Evolutionary conservation across 2,888 invertebrate species (phyloP).

Genomic region (Elysia crispata): DNA sequence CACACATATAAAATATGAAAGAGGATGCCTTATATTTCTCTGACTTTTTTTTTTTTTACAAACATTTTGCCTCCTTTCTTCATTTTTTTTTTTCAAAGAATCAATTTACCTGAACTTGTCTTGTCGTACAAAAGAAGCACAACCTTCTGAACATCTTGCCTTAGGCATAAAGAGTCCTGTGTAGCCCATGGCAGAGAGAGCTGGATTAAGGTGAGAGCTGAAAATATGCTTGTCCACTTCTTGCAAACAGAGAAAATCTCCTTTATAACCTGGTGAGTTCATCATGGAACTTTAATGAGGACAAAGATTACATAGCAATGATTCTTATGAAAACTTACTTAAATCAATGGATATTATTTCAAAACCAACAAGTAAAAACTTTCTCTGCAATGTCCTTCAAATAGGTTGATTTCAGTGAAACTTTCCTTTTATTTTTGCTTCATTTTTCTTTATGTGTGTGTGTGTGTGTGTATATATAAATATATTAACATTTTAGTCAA

Average conservation of each 20-base stretch:
- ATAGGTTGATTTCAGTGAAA: too few relatives aligned
- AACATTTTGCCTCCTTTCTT: too few relatives aligned
- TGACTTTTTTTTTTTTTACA: not conserved
- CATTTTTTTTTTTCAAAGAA: too few relatives aligned
- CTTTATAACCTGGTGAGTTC: constrained; percentile 85
- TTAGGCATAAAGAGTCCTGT: constrained; percentile 67
- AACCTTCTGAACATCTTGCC: constrained; percentile 85
- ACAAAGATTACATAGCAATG: not conserved
- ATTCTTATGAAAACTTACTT: too few relatives aligned
- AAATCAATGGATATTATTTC: too few relatives aligned
- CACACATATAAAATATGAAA: not conserved
- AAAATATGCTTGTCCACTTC: constrained; percentile 92
- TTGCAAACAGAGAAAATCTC: constrained; percentile 93
- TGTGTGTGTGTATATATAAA: too few relatives aligned
- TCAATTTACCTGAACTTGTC: constrained; percentile 83
- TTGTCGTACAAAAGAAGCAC: constrained; percentile 86
- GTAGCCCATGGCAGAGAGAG: constrained; percentile 81
- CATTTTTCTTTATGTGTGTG: too few relatives aligned
- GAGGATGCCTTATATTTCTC: not conserved
- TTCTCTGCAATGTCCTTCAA: too few relatives aligned
- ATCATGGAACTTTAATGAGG: not conserved
- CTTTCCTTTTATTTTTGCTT: too few relatives aligned
- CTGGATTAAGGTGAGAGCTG: constrained; percentile 81
- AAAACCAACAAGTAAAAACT: too few relatives aligned
- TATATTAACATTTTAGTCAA: too few relatives aligned